Evolutionary conservation across 2,888 invertebrate genomes (phyloP), one percentile per base, ranked within the genome.

Genomic region (Agrochola lota): DNA sequence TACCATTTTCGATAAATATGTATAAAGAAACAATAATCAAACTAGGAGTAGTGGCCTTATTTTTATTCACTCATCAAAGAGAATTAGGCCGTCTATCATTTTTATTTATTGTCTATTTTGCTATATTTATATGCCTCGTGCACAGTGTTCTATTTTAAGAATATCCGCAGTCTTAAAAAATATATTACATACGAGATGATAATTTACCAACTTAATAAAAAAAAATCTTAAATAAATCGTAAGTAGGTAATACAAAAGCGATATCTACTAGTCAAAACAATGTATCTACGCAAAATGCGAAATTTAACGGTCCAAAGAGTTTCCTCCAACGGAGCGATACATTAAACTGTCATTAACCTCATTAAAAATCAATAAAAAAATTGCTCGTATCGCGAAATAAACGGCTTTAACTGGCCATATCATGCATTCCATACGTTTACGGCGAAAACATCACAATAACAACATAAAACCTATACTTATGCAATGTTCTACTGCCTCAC

Each of bases 381-480:
- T 88, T 90, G 91, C 87, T 90, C 90, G 90, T 91, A 94, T 94
- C 92, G 93, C 93, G 88, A 92, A 94, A 93, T 90, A 94, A 95
- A 95, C 93, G 94, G 80, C 87, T 83, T 91, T 92, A 94, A 95
- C 93, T 95, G 94, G 91, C 94, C 94, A 92, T 96, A 95, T 96
- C 94, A 93, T 93, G 92, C 93, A 94, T 94, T 94, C 95, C 95
- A 95, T 96, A 95, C 95, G 94, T 95, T 96, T 95, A 95, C 92
- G 93, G 94, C 94, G 94, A 94, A 94, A 96, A 96, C 95, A 96
- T 96, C 94, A 96, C 95, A 96, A 96, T 96, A 96, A 96, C 95
- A 96, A 95, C 96, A 95, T 96, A 95, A 96, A 96, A 95, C 93
- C 95, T 95, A 96, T 96, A 96, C 95, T 96, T 96, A 96, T 96